Base-by-base conservation (phyloP, 2,797 vertebrate genomes). In the Corythornis leucogaster region DNA sequence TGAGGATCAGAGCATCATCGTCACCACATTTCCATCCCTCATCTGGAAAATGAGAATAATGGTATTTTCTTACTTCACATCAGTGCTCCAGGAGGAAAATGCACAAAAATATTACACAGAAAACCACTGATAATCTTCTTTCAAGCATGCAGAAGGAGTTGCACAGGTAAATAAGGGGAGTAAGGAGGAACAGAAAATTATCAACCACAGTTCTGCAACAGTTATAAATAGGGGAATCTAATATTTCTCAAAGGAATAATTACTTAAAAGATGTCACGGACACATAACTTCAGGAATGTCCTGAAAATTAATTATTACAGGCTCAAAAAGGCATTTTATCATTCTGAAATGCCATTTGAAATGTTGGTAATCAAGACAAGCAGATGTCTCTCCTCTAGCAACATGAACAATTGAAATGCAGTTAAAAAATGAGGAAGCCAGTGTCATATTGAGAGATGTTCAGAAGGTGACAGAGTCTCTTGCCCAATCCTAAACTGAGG, bases 331-430 rank as follows among this genome's bases (percentile, higher is more conserved):
- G 58, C 28, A 84, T n/a, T 92, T 91, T 74, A 45, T 89, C 48
- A 74, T 92, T 55, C 68, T 53, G 40, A 40, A 89, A 80, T 40
- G 33, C 10, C 46, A 15, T 82, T 73, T 94, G 78, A 88, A 86
- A 82, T 22, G 40, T 46, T 62, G 82, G 58, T 85, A 73, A 91
- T 25, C 62, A 94, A 89, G 70, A 85, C 11, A 21, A 92, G 43
- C 18, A 90, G 38, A 40, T 81, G 62, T 71, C 63, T 93, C 54
- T 85, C 24, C 51, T 26, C 50, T 80, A 75, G 25, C 28, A 95
- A 90, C 70, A 71, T 80, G 61, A 83, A 82, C 20, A 81, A 40
- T 26, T 87, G 67, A 96, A 92, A 87, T 42, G 46, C 30, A 93
- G 78, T 67, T 83, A 85, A 59, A 74, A 81, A 63, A 70, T 67